phyloP scores from a whole-genome alignment of 2,113 vertebrate species.

The Neolamprologus tretocephalus region DNA sequence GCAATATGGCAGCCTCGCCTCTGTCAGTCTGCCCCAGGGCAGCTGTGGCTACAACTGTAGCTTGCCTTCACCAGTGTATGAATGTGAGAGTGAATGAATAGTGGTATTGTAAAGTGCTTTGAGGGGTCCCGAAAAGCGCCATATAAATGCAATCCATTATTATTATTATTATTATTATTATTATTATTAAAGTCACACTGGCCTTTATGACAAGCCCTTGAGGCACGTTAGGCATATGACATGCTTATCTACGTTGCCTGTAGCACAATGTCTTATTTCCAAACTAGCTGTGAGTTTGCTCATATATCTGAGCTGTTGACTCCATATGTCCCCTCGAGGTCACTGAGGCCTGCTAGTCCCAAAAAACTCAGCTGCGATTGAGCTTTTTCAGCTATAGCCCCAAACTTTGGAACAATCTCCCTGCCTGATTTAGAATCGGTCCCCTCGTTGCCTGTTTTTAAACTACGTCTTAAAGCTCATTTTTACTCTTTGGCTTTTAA shows the following conservation, averaged over 20 bases:
- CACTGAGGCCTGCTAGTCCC: neutral
- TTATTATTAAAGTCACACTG: neutral
- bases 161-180: too few relatives aligned
- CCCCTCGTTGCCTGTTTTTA: neutral
- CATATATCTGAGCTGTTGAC: neutral
- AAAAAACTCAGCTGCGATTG: neutral
- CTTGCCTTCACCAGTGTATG: too few relatives aligned
- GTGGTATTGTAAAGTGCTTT: too few relatives aligned
- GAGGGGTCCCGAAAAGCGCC: accelerated
- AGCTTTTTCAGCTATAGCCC: neutral
- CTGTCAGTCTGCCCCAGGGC: too few relatives aligned
- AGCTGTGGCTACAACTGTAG: too few relatives aligned
- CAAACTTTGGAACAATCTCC: neutral
- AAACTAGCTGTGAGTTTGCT: neutral
- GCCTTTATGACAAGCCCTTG: neutral
- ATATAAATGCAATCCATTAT: too few relatives aligned
- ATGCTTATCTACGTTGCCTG: neutral
- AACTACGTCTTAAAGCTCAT: neutral
- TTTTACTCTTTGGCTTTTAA: neutral
- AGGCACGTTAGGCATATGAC: neutral
- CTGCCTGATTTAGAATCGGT: neutral
- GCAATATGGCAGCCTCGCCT: too few relatives aligned
- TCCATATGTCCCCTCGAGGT: neutral
- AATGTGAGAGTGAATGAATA: too few relatives aligned
- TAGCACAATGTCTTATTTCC: neutral